phyloP scores from a whole-genome alignment of 2,113 vertebrate species.

The Ramphastos sulfuratus region DNA sequence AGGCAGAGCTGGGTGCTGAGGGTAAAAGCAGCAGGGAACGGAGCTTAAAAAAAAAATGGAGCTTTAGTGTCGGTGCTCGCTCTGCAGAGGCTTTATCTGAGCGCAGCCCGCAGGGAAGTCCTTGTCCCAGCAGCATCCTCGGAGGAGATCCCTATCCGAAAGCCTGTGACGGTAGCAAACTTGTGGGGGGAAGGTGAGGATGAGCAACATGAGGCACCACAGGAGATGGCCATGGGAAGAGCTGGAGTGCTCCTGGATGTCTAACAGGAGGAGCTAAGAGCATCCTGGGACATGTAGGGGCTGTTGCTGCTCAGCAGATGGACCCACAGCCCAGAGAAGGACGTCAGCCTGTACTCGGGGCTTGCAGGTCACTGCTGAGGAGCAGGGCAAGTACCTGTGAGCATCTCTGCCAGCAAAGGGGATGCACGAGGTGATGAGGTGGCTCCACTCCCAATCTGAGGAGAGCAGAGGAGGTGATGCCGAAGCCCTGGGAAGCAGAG shows the following conservation, averaged over 20 bases:
- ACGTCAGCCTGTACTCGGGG: accelerated
- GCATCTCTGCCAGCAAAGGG: not conserved
- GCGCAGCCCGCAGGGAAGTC: not conserved
- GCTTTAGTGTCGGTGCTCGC: not conserved
- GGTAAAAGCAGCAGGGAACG: not conserved
- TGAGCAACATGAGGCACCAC: not conserved
- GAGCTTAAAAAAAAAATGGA: not conserved
- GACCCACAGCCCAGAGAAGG: not conserved
- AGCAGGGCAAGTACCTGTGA: not conserved
- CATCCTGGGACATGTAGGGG: not conserved
- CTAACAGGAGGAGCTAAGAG: not conserved
- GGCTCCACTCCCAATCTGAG: not conserved
- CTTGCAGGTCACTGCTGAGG: not conserved
- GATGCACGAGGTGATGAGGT: accelerated
- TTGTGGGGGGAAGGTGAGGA: not conserved
- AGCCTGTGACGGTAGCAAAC: not conserved
- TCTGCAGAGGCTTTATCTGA: not conserved
- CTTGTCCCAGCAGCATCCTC: not conserved
- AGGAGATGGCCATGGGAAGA: not conserved
- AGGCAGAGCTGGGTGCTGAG: not conserved
- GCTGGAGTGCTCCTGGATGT: not conserved
- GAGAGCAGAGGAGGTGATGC: not conserved
- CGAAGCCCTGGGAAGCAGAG: not conserved
- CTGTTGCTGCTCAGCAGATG: accelerated
- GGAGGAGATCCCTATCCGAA: not conserved